Evolutionary conservation across 2,113 vertebrate species (phyloP).

Genomic region (Gadus chalcogrammus): DNA sequence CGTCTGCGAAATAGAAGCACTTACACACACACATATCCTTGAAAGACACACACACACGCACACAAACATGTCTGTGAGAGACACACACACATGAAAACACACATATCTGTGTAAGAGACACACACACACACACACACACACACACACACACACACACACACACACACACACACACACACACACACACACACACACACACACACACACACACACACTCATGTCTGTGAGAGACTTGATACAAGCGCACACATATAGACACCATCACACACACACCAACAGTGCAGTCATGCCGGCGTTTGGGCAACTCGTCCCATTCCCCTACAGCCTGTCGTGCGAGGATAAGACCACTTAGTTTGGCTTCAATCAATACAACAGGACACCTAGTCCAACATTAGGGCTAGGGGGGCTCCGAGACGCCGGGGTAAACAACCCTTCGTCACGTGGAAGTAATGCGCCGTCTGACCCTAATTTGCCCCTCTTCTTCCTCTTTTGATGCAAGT

Average conservation of each 20-base stretch:
- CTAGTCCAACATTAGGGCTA: slow-evolving; percentile 58
- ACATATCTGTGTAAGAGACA: too few species aligned
- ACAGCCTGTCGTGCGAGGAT: slow-evolving; percentile 46
- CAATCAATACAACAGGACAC: slow-evolving; percentile 61
- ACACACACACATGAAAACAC: neutral
- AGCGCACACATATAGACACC: neutral
- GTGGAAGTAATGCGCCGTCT: slow-evolving; percentile 63
- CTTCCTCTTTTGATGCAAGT: slow-evolving; percentile 52
- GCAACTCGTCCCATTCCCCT: slow-evolving; percentile 29
- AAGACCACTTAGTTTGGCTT: slow-evolving; percentile 62
- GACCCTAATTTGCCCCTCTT: slow-evolving; percentile 33
- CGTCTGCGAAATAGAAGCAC: too few species aligned
- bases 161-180: too few species aligned
- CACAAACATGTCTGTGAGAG: too few species aligned
- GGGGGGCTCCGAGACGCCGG: slow-evolving; percentile 54
- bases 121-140: too few species aligned
- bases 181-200: too few species aligned
- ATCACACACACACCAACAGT: slow-evolving; percentile 4
- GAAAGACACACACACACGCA: too few species aligned
- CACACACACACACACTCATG: too few species aligned
- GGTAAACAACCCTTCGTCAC: slow-evolving; percentile 67
- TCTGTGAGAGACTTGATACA: neutral
- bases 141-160: too few species aligned
- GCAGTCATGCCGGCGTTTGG: slow-evolving; percentile 8
- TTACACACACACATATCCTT: too few species aligned